Conservation (phyloP, 2,113 vertebrate species). For the Tympanuchus pallidicinctus region DNA sequence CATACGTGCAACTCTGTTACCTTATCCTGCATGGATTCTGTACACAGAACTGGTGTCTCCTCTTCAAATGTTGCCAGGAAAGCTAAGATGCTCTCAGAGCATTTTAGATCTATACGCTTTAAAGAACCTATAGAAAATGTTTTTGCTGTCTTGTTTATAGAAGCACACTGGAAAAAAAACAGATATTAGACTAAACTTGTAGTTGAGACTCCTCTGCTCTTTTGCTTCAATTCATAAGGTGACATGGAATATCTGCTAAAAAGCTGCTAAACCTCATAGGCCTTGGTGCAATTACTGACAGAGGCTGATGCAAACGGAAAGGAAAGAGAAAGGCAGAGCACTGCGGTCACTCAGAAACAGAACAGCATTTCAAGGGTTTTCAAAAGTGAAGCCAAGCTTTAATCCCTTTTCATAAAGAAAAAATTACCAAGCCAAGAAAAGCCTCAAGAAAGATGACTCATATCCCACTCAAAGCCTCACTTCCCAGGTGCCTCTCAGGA, state of each 20-base stretch:
- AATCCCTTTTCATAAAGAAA: not conserved
- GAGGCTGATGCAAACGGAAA: not conserved
- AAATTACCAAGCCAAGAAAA: not conserved
- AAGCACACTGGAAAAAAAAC: not conserved
- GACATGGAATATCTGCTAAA: not conserved
- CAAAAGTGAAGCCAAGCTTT: not conserved
- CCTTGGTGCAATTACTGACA: not conserved
- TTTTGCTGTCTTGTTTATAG: not conserved
- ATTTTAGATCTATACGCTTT: not conserved
- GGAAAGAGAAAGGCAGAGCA: not conserved
- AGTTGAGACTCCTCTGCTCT: not conserved
- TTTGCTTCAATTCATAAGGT: not conserved
- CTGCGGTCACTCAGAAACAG: not conserved
- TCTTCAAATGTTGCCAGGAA: not conserved
- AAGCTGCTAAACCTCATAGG: not conserved
- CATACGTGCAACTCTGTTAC: not conserved
- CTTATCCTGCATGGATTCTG: not conserved
- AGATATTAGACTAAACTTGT: not conserved
- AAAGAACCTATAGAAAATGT: not conserved
- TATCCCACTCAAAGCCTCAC: not conserved
- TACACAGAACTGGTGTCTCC: not conserved
- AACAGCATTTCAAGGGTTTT: not conserved
- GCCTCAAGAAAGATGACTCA: not conserved
- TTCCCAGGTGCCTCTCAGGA: not conserved
- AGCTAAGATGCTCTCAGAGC: not conserved